phyloP scores from a whole-genome alignment of 2,888 invertebrate species.

The Drosophila helvetica region DNA sequence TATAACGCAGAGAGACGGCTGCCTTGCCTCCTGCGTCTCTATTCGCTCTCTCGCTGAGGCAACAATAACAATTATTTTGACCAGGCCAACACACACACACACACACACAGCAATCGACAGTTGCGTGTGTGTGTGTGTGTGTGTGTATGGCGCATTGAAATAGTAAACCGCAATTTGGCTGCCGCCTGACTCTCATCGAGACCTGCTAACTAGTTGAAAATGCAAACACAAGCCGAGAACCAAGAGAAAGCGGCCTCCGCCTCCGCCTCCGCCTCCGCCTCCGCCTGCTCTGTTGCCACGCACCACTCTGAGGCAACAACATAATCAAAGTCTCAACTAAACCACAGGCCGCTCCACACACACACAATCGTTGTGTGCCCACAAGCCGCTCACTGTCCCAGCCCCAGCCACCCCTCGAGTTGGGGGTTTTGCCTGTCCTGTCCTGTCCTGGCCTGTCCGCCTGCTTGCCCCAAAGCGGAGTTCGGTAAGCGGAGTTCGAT shows the following conservation, averaged over 20 bases:
- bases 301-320: conserved; percentile 32
- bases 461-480: conserved; percentile 15
- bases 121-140: neutral
- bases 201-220: conserved; percentile 59
- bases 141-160: conserved; percentile 56
- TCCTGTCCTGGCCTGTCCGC: no score
- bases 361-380: neutral
- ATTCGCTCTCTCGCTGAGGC: conserved; percentile 51
- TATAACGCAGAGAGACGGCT: conserved; percentile 62
- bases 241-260: conserved; percentile 4
- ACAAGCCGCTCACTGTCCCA: conserved; percentile 2
- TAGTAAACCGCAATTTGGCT: conserved; percentile 72
- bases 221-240: conserved; percentile 58
- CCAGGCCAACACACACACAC: conserved; percentile 35
- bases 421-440: neutral
- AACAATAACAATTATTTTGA: conserved; percentile 77
- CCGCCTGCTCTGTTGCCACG: neutral
- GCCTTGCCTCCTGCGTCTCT: neutral
- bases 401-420: conserved; percentile 3
- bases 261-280: neutral
- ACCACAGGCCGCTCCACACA: conserved; percentile 26
- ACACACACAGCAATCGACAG: conserved; percentile 17
- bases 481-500: conserved; percentile 41
- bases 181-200: conserved; percentile 39
- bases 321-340: conserved; percentile 56